Evolutionary conservation across 2,797 vertebrate species (phyloP).

Genomic region (Lepilemur septentrionalis): DNA sequence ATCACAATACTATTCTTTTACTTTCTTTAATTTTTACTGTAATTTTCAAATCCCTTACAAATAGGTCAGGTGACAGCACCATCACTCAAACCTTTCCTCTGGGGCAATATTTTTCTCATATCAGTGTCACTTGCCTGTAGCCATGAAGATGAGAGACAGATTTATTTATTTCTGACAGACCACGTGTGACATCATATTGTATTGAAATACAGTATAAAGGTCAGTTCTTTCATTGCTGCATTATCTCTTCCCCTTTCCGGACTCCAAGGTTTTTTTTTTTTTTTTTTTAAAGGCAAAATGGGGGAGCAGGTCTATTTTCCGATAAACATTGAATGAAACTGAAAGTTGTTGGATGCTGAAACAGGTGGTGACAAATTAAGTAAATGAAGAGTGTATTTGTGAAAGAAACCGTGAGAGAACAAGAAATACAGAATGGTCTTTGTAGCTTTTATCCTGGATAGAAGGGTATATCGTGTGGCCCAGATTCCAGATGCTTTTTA

Average conservation of each 20-base stretch:
- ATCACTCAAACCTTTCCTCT: not conserved
- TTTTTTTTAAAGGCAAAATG: not conserved
- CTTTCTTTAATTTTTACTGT: not conserved
- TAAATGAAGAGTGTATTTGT: not conserved
- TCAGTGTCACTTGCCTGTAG: not conserved
- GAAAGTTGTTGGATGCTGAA: not conserved
- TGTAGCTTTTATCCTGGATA: not conserved
- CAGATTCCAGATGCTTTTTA: not conserved
- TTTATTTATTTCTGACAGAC: slow-evolving; percentile 31
- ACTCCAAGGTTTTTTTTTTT: not conserved
- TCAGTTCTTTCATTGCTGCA: not conserved
- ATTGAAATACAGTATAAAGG: not conserved
- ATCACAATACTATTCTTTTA: not conserved
- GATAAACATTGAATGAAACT: not conserved
- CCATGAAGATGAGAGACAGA: not conserved
- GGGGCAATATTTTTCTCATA: not conserved
- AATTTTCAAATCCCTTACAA: slow-evolving; percentile 26
- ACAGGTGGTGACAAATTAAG: not conserved
- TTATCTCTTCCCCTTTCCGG: not conserved
- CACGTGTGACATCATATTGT: not conserved
- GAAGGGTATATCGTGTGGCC: not conserved
- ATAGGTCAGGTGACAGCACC: not conserved
- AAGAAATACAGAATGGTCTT: not conserved
- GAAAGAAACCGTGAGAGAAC: not conserved
- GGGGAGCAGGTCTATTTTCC: not conserved